Conservation (phyloP, 2,888 invertebrate species). For the Spicauda simplicius region DNA sequence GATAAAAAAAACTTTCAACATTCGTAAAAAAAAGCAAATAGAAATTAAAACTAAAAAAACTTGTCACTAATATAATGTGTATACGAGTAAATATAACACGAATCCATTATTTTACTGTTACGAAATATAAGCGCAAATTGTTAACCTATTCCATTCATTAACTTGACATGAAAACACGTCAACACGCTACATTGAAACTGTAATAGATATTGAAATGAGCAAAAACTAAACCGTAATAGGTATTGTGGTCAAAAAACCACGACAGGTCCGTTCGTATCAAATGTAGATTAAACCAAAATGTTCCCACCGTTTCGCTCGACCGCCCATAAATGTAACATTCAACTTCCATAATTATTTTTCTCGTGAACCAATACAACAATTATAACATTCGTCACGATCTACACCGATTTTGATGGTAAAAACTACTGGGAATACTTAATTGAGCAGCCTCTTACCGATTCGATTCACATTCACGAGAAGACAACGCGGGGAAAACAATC, state of each 20-base stretch:
- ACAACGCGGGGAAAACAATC: slow-evolving; percentile 1
- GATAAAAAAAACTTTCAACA: no score
- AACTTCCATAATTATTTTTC: slow-evolving; percentile 77
- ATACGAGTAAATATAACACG: no score
- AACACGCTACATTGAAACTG: neutral
- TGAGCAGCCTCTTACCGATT: slow-evolving; percentile 55
- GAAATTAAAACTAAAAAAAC: no score
- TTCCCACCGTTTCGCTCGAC: slow-evolving; percentile 81
- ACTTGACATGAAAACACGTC: slow-evolving; percentile 4
- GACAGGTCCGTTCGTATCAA: slow-evolving; percentile 69
- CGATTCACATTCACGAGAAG: slow-evolving; percentile 41
- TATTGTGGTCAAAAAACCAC: slow-evolving; percentile 59
- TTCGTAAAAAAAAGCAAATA: no score
- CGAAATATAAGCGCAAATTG: neutral
- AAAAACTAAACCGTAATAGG: slow-evolving; percentile 44
- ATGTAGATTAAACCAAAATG: slow-evolving; percentile 74
- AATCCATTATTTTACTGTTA: no score
- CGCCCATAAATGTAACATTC: slow-evolving; percentile 69
- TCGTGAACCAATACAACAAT: slow-evolving; percentile 80
- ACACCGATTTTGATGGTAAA: slow-evolving; percentile 65
- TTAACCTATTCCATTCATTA: slow-evolving; percentile 6
- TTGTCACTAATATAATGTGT: no score
- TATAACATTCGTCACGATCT: slow-evolving; percentile 76
- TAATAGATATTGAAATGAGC: slow-evolving; percentile 27
- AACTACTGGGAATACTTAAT: slow-evolving; percentile 64